Evolutionary conservation across 1,140 invertebrate genomes (phyloP).

Genomic region (Apis dorsata): DNA sequence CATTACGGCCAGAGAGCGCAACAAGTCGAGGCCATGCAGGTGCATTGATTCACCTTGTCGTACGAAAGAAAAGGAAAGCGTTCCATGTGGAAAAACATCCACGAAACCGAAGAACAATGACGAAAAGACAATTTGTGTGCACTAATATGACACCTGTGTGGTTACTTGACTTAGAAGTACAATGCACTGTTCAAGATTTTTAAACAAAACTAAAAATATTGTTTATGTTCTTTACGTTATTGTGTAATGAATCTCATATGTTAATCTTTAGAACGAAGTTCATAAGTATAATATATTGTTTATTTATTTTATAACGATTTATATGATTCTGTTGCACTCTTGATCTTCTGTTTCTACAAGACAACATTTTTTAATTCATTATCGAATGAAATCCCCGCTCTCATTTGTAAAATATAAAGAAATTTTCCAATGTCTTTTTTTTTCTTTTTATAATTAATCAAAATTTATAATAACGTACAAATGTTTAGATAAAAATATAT

Average conservation of each 20-base stretch:
- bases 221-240: not conserved
- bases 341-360: not conserved
- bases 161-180: not conserved
- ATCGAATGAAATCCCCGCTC: not conserved
- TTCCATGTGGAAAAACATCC: slow-evolving; percentile 30
- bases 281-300: too few relatives aligned
- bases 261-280: too few relatives aligned
- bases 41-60: slow-evolving; percentile 59
- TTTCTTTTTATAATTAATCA: not conserved
- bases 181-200: not conserved
- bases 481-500: not conserved
- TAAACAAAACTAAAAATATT: not conserved
- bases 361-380: not conserved
- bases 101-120: slow-evolving; percentile 34
- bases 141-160: slow-evolving; percentile 22
- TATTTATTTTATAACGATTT: not conserved
- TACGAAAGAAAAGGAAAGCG: slow-evolving; percentile 45
- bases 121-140: slow-evolving; percentile 38
- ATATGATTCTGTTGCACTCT: not conserved
- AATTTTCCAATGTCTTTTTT: not conserved
- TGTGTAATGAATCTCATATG: too few relatives aligned
- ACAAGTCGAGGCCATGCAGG: slow-evolving; percentile 53
- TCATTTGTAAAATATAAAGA: too few relatives aligned
- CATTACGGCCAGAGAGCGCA: slow-evolving; percentile 29
- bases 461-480: not conserved